phyloP scores from a whole-genome alignment of 2,888 invertebrate species.

The Hirtodrosophila alboralis region DNA sequence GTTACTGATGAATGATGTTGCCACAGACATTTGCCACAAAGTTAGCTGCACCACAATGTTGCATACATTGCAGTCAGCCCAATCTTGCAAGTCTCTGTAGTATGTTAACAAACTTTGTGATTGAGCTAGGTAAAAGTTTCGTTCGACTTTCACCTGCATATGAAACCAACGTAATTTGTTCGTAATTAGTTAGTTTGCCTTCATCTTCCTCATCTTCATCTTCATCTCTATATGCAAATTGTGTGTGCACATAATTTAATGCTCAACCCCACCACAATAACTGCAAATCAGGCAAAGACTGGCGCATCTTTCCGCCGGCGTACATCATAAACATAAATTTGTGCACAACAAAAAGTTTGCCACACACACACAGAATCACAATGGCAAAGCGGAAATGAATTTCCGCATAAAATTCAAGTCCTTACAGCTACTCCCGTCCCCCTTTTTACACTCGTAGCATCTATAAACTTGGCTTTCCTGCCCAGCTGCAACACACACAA shows the following conservation, averaged over 20 bases:
- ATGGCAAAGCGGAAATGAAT: conserved; percentile 71
- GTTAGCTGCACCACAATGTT: conserved; percentile 42
- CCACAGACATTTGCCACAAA: conserved; percentile 42
- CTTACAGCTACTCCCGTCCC: no score
- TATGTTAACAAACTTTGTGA: conserved; percentile 60
- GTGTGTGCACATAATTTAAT: conserved; percentile 46
- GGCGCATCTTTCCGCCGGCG: conserved; percentile 66
- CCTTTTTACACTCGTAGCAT: conserved; percentile 55
- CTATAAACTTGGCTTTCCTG: conserved; percentile 73
- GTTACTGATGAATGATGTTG: conserved; percentile 56
- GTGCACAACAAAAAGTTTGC: conserved; percentile 54
- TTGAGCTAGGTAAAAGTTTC: conserved; percentile 61
- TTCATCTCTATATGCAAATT: conserved; percentile 25
- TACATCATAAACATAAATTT: conserved; percentile 75
- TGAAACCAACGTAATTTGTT: conserved; percentile 71
- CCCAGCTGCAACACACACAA: no score
- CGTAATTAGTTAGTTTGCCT: conserved; percentile 66
- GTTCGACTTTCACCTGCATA: conserved; percentile 46
- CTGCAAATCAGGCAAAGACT: conserved; percentile 71
- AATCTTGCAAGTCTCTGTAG: conserved; percentile 5
- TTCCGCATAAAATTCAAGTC: conserved; percentile 68
- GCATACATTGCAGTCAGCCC: conserved; percentile 23
- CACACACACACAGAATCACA: conserved; percentile 20
- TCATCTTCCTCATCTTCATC: neutral
- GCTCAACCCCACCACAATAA: conserved; percentile 57